Percentiles rank a stretch among this genome's conserved stretches.
phyloP scores from a whole-genome alignment of 2,888 invertebrate genomes.

The Sarcophaga rosellei region DNA sequence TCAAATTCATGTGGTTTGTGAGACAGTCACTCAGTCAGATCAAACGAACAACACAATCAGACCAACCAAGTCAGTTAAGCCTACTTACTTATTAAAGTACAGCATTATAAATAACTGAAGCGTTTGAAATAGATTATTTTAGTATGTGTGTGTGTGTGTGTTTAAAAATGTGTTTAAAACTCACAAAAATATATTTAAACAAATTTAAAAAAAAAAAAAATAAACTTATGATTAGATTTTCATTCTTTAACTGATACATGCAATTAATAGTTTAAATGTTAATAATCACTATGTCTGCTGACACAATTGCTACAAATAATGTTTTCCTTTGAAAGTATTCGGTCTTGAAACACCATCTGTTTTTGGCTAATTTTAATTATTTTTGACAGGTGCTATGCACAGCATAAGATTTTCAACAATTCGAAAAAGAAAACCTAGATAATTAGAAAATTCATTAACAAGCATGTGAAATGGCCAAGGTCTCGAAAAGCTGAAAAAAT shows the following conservation, averaged over 20 bases:
- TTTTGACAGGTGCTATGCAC: neutral
- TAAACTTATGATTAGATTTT: neutral
- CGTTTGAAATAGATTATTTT: constrained; percentile 42
- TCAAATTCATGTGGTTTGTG: constrained; percentile 55
- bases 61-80: neutral
- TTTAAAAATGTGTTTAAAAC: too few species aligned
- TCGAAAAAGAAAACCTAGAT: neutral
- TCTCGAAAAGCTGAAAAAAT: constrained; percentile 36
- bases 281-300: too few species aligned
- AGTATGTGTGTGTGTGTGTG: neutral
- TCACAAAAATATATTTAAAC: neutral
- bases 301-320: neutral
- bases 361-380: neutral
- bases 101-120: constrained; percentile 60
- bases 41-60: too few species aligned
- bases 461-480: constrained; percentile 60
- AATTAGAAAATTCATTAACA: neutral
- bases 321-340: neutral
- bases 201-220: neutral
- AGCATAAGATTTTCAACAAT: neutral
- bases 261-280: too few species aligned
- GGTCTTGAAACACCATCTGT: neutral
- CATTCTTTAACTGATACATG: neutral
- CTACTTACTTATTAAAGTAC: constrained; percentile 6
- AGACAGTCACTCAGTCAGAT: constrained; percentile 38